Base-by-base conservation (phyloP, 2,113 vertebrate genomes). In the Lucifuga dentata region DNA sequence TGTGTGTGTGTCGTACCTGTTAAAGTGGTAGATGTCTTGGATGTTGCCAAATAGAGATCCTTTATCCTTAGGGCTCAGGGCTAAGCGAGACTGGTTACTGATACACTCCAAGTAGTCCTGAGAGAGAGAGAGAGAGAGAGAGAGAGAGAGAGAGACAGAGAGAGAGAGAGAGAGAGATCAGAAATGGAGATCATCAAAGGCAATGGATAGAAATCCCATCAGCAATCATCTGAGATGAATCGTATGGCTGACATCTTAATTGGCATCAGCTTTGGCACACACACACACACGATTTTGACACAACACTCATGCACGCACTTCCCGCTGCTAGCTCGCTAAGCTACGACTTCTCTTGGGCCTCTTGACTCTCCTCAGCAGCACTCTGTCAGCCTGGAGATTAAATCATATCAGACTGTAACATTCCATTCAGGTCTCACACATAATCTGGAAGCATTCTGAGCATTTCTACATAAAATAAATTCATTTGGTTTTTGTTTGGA, bases 91-190 rank as follows among this genome's bases (percentile, higher is more conserved):
- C 80, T 98, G 96, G 77, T 96, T 95, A 73, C 81, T 93, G 91
- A 98, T 98, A 49, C 93, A 96, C 75, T 95, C 94, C 0, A 98
- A 88, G 89, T 98, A 99, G 91, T 98, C 96, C 98, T 99, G 81
- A 51, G 19, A 49, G 1, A 8, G 24, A 50, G 23, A 29, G 46
- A 50, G 41, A 35, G 41, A 67, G 26, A 55, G 40, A 48, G n/a
- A 6, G 26, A 46, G 41, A 46, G 16, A 21, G 17, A 62, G 19
- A 65, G 59, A 79, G 15, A 73, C 11, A 61, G 21, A 63, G 15
- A 45, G 11, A 33, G 5, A 32, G 36, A 11, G 5, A 6, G 19
- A 29, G 20, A 67, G 46, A 36, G 3, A 36, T 26, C 5, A 43
- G 39, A 71, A 5, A 29, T 29, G 26, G 26, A 3, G 7, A 5